Evolutionary conservation across 2,888 invertebrate genomes (phyloP).

Genomic region (Euproctis similis): DNA sequence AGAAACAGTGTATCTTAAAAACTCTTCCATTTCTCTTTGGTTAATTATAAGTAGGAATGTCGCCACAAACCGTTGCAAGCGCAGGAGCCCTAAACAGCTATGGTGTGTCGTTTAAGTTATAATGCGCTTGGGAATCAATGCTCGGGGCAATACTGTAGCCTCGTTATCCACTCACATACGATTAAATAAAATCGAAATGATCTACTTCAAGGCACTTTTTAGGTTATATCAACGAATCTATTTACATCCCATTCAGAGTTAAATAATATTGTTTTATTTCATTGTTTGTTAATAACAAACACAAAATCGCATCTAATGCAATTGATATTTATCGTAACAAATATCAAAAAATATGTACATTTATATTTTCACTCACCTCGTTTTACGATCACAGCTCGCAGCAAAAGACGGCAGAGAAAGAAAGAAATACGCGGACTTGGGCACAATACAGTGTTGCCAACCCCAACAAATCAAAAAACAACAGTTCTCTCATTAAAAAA

Average conservation of each 20-base stretch:
- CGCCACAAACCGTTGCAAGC: conserved; percentile 54
- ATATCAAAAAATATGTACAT: conserved; percentile 3
- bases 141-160: conserved; percentile 48
- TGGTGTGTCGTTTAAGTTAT: conserved; percentile 15
- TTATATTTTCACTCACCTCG: conserved; percentile 37
- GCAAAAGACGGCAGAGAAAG: conserved; percentile 29
- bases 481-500: too few relatives aligned
- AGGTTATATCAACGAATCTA: conserved; percentile 41
- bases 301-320: conserved; percentile 2
- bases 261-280: conserved; percentile 4
- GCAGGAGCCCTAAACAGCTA: conserved; percentile 20
- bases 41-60: conserved; percentile 36
- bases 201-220: conserved; percentile 45
- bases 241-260: conserved; percentile 26
- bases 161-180: conserved; percentile 42
- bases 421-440: too few relatives aligned
- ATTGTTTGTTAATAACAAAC: neutral
- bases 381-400: conserved; percentile 46
- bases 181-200: conserved; percentile 34
- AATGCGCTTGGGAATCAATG: conserved; percentile 46
- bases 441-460: neutral
- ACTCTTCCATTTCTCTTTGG: too few relatives aligned
- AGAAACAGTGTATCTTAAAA: neutral
- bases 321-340: too few relatives aligned
- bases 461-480: too few relatives aligned